A percentile compares a stretch with the other conserved stretches of the same genome.
Conservation (phyloP, 2,113 vertebrate species). For the Labrus mixtus region DNA sequence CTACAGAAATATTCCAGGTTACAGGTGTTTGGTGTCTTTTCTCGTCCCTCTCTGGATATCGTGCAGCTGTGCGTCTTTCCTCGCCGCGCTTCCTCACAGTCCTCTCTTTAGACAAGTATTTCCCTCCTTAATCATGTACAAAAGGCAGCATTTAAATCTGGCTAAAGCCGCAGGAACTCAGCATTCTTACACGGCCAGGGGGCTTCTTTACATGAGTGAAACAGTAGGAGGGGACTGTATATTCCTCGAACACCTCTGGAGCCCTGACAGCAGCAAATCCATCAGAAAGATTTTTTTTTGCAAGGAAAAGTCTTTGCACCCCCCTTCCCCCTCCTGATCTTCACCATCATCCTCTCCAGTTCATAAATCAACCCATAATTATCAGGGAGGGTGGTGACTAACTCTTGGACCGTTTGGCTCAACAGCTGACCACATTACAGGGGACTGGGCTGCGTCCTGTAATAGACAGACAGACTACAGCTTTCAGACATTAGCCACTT, state of each 20-base stretch:
- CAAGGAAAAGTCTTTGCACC: conserved; percentile 21
- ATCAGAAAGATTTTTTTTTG: conserved; percentile 48
- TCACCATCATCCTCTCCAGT: conserved; percentile 4
- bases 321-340: neutral
- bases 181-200: conserved; percentile 8
- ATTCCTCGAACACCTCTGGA: conserved; percentile 46
- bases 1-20: neutral
- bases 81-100: neutral
- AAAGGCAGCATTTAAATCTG: conserved; percentile 50
- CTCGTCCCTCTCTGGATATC: neutral
- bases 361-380: conserved; percentile 69
- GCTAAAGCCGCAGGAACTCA: conserved; percentile 34
- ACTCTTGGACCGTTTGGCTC: conserved; percentile 58
- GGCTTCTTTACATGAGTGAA: conserved; percentile 60
- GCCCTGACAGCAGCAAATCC: conserved; percentile 53
- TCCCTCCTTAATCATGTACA: conserved; percentile 48
- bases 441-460: conserved; percentile 39
- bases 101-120: neutral
- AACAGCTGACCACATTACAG: conserved; percentile 67
- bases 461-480: conserved; percentile 14
- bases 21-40: neutral
- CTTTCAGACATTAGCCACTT: conserved; percentile 11
- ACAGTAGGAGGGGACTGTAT: conserved; percentile 22
- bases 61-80: conserved; percentile 33
- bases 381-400: conserved; percentile 50